Conservation (phyloP, 2,888 invertebrate genomes). For the Trissolcus brochymenae region DNA sequence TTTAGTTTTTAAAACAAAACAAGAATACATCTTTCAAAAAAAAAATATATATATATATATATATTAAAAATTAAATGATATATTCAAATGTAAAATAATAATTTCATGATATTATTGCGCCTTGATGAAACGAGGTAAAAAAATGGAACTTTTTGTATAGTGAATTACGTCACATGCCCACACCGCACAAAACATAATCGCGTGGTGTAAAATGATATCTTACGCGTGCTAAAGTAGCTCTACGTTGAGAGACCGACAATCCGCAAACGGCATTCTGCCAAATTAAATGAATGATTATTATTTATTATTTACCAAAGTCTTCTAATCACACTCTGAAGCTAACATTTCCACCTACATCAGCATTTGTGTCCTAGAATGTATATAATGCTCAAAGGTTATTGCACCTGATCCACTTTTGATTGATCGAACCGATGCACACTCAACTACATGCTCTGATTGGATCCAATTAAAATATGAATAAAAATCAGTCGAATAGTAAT, state of each 20-base stretch:
- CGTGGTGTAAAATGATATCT: constrained; percentile 61
- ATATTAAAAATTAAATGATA: no score
- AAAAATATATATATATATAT: no score
- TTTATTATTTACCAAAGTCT: constrained; percentile 34
- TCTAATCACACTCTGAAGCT: constrained; percentile 22
- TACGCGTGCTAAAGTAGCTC: constrained; percentile 66
- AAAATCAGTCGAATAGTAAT: no score
- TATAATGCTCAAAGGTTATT: constrained; percentile 43
- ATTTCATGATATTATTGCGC: no score
- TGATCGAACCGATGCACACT: constrained; percentile 46
- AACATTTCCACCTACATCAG: neutral
- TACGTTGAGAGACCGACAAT: constrained; percentile 59
- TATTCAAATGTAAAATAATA: no score
- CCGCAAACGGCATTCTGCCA: constrained; percentile 60
- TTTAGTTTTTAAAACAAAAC: no score
- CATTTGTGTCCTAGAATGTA: neutral
- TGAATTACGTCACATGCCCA: neutral
- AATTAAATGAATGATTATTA: constrained; percentile 5
- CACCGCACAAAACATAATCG: constrained; percentile 30
- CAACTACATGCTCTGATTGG: neutral
- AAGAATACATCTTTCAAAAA: no score
- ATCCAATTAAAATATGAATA: no score
- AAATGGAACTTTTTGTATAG: neutral
- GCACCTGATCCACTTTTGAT: constrained; percentile 57
- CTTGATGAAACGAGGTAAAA: neutral